phyloP scores from a whole-genome alignment of 2,888 invertebrate genomes.

The Eristalinus aeneus region DNA sequence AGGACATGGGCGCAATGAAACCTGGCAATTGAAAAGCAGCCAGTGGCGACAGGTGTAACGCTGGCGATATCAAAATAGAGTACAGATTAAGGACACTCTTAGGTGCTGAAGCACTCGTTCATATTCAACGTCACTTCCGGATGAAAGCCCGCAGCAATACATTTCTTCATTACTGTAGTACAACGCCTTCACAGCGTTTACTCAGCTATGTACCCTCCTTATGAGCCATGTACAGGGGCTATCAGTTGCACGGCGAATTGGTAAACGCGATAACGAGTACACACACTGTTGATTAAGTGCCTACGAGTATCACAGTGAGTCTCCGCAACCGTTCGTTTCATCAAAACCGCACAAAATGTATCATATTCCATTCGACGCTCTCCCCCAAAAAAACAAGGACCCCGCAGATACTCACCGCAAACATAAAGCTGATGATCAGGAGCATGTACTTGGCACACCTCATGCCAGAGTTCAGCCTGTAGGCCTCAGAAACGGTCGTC shows the following conservation, averaged over 20 bases:
- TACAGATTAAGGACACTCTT: too few relatives aligned
- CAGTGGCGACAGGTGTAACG: too few relatives aligned
- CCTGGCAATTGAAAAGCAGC: too few relatives aligned
- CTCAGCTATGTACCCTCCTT: neutral
- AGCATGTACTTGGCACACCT: constrained; percentile 89
- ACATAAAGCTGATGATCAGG: constrained; percentile 88
- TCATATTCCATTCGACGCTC: neutral
- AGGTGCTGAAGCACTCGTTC: too few relatives aligned
- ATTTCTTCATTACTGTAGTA: neutral
- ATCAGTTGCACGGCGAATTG: constrained; percentile 13
- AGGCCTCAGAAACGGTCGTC: constrained; percentile 73
- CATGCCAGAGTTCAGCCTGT: constrained; percentile 85
- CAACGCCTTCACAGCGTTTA: neutral
- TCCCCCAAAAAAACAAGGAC: neutral
- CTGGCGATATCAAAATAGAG: too few relatives aligned
- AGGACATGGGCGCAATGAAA: too few relatives aligned
- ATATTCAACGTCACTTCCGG: neutral
- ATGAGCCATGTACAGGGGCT: neutral
- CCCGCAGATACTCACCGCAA: constrained; percentile 85
- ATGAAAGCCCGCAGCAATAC: neutral
- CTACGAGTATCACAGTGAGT: neutral
- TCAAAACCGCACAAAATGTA: neutral
- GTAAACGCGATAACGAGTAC: constrained; percentile 29
- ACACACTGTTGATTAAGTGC: neutral
- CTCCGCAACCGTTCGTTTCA: too few relatives aligned